Base-by-base conservation (phyloP, 2,797 vertebrate species). In the Onychomys leucogaster region DNA sequence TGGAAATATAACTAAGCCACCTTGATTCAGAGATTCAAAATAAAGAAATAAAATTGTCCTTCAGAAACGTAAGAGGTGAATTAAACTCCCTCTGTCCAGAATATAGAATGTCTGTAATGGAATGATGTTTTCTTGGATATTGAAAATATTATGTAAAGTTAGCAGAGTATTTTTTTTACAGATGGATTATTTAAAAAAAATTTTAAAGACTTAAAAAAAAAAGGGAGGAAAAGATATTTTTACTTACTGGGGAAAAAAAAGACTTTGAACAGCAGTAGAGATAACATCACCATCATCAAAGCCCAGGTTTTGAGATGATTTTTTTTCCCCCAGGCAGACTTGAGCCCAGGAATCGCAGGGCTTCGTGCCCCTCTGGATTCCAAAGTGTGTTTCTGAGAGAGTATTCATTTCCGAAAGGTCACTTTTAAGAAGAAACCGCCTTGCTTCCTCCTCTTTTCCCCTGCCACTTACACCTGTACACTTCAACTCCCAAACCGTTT, bases 381-480 rank as follows among this genome's bases (percentile, higher is more conserved):
- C 6, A 46, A 71, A 69, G 81, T 43, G 34, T 46, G 59, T 57
- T 57, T 49, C 86, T 91, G 91, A 80, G 77, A 83, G 80, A 94
- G 92, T 5, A 95, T 96, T 95, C 91, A 65, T 96, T 98, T 98
- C 94, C 95, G 95, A 98, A 91, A 71, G 92, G 97, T 90, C 90
- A 57, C 85, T 96, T 12, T 1, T 84, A 94, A 96, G 95, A 96
- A 89, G n/a, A 94, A 92, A 77, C 41, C 21, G 52, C 73, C 96
- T 89, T 93, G 91, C 87, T 2, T 12, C 37, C 90, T 96, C 77
- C 75, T 91, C 71, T 49, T 61, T 92, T 94, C 77, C 49, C 94
- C 95, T 90, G 82, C 94, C 88, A 71, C 97, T 98, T 97, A 98
- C 97, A 99, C 98, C 98, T 99, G 98, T 97, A 97, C 90, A 78